Evolutionary conservation across 2,113 vertebrate genomes (phyloP).

Genomic region (Solea solea): DNA sequence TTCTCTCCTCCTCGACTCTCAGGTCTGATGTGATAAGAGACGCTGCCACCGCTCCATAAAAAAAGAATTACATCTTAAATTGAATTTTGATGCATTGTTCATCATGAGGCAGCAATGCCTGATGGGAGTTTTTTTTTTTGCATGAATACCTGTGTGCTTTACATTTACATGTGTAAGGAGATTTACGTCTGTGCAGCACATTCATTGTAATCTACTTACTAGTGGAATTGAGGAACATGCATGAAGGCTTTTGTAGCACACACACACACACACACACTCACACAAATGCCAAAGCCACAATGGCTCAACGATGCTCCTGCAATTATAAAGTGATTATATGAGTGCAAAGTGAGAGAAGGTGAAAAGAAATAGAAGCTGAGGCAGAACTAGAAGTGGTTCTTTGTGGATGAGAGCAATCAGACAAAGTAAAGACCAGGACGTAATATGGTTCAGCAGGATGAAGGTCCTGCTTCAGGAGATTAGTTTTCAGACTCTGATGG

Average conservation of each 20-base stretch:
- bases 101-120: not conserved
- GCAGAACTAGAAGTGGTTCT: not conserved
- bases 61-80: conserved; percentile 2
- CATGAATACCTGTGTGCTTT: not conserved
- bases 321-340: conserved; percentile 4
- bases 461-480: conserved; percentile 25
- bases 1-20: not conserved
- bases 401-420: not conserved
- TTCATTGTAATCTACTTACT: conserved; percentile 21
- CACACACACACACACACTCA: not conserved
- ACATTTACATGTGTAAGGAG: conserved; percentile 3
- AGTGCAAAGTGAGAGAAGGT: not conserved
- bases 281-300: conserved; percentile 2
- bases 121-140: not conserved
- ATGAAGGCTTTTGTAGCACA: conserved; percentile 9
- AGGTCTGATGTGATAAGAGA: not conserved
- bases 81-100: conserved; percentile 12
- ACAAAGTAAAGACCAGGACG: not conserved
- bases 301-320: not conserved
- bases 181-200: not conserved
- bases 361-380: not conserved
- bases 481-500: conserved; percentile 18
- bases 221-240: not conserved
- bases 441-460: not conserved
- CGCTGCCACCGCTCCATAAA: not conserved